Evolutionary conservation across 2,797 vertebrate genomes (phyloP).

Genomic region (Halcyon smyrnensis): DNA sequence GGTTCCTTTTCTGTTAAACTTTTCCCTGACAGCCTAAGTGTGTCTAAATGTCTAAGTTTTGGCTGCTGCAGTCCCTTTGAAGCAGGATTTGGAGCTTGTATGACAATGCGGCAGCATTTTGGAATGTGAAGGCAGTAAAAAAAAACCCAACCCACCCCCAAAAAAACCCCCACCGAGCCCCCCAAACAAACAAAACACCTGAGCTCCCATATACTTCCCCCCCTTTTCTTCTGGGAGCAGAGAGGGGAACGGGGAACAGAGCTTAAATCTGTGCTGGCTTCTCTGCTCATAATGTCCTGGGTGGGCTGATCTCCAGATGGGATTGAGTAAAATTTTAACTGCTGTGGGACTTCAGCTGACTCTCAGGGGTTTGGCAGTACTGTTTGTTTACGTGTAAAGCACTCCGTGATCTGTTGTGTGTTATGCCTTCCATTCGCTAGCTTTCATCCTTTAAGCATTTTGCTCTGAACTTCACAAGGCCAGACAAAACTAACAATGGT

Average conservation of each 20-base stretch:
- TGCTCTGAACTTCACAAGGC: background rate
- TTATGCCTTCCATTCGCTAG: background rate
- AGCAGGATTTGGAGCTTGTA: background rate
- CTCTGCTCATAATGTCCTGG: background rate
- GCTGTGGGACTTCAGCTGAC: background rate
- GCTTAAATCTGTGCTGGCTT: background rate
- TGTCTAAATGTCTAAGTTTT: background rate
- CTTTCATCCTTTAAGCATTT: background rate
- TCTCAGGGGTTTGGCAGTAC: background rate
- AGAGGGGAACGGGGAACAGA: background rate
- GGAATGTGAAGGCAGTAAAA: background rate
- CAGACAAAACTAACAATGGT: background rate
- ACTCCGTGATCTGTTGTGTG: background rate
- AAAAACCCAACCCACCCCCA: no score
- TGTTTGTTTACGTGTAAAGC: background rate
- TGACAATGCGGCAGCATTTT: background rate
- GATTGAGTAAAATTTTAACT: background rate
- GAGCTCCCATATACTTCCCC: no score
- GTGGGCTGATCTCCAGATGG: background rate
- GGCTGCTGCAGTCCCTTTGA: conserved; percentile 3
- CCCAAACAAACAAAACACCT: no score
- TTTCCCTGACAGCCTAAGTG: background rate
- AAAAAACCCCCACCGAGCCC: no score
- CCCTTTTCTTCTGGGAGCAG: background rate
- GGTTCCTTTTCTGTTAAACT: background rate